Conservation (phyloP, 2,888 invertebrate genomes). For the Dendrolimus pini region DNA sequence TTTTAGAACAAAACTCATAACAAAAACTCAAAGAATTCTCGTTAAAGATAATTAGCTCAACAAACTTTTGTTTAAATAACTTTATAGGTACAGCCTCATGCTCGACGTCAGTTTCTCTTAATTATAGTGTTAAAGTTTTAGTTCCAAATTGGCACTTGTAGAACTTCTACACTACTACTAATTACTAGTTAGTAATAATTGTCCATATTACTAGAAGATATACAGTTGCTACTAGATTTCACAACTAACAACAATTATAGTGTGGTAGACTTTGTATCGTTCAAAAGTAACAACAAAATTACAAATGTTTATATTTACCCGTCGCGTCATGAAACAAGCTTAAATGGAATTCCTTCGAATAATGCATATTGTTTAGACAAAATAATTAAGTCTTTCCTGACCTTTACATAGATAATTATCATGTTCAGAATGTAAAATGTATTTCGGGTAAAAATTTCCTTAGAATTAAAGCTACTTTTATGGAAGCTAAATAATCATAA, state of each 20-base stretch:
- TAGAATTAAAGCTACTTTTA: too few species aligned
- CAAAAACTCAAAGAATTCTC: too few species aligned
- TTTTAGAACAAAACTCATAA: too few species aligned
- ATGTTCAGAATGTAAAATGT: too few species aligned
- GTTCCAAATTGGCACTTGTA: conserved; percentile 9
- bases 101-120: not conserved
- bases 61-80: not conserved
- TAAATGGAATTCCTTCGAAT: too few species aligned
- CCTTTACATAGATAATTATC: too few species aligned
- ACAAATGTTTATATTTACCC: too few species aligned
- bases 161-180: not conserved
- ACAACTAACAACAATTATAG: not conserved
- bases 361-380: too few species aligned
- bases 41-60: not conserved
- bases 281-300: conserved; percentile 1
- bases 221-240: not conserved
- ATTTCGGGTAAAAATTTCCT: too few species aligned
- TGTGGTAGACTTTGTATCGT: not conserved
- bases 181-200: not conserved
- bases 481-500: too few species aligned
- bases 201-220: not conserved
- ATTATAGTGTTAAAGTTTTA: conserved; percentile 9
- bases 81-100: not conserved
- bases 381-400: too few species aligned
- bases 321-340: too few species aligned